phyloP scores from a whole-genome alignment of 1,140 invertebrate species.

The Calliopsis andreniformis region DNA sequence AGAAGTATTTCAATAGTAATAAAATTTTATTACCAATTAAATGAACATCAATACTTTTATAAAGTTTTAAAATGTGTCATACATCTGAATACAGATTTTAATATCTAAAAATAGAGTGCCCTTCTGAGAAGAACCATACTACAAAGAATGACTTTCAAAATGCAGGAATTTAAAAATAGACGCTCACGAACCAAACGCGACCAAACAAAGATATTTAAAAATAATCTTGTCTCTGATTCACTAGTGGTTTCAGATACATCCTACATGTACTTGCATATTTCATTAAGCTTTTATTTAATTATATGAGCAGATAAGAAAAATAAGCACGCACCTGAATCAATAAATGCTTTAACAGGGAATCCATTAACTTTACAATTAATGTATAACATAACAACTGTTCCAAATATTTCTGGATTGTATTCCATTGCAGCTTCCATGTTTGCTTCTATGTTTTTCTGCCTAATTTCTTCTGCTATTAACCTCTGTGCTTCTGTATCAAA shows the following conservation, averaged over 20 bases:
- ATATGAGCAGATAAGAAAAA: background rate
- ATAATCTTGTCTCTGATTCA: slow-evolving; percentile 42
- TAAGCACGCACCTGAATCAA: slow-evolving; percentile 91
- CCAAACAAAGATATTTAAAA: slow-evolving; percentile 49
- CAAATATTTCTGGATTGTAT: slow-evolving; percentile 98
- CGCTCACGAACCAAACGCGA: background rate
- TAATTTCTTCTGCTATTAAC: slow-evolving; percentile 97
- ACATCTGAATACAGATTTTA: background rate
- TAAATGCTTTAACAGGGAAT: slow-evolving; percentile 97
- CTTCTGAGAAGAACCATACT: slow-evolving; percentile 7
- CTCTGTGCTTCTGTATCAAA: slow-evolving; percentile 97
- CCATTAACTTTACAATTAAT: slow-evolving; percentile 98
- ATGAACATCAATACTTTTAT: background rate
- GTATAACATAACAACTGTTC: slow-evolving; percentile 98
- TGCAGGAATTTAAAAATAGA: slow-evolving; percentile 61
- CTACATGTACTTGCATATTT: background rate
- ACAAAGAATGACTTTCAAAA: slow-evolving; percentile 43
- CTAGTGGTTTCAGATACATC: background rate
- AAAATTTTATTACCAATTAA: background rate
- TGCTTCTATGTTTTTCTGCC: slow-evolving; percentile 97
- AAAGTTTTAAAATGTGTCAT: background rate
- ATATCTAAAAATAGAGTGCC: slow-evolving; percentile 54
- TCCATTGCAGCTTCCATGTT: slow-evolving; percentile 99
- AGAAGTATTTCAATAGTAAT: too few relatives aligned
- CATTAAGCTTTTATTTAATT: background rate